Evolutionary conservation across 1,140 invertebrate species (phyloP).

Genomic region (Planococcus citri): DNA sequence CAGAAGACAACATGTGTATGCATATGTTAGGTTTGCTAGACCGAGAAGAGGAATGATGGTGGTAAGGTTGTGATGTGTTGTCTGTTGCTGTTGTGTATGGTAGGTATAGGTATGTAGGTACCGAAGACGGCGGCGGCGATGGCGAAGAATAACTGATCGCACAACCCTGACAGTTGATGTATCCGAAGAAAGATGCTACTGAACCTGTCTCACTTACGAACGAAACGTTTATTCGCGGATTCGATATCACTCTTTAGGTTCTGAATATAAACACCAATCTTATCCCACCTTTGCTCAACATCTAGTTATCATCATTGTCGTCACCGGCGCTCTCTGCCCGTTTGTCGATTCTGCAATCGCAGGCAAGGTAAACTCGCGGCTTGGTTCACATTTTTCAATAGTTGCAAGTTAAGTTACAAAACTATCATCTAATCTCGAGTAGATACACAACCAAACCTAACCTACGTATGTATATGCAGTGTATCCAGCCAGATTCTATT

Average conservation of each 20-base stretch:
- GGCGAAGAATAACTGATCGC: background rate
- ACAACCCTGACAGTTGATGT: slow-evolving; percentile 13
- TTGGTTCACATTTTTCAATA: slow-evolving; percentile 8
- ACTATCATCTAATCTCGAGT: slow-evolving; percentile 6
- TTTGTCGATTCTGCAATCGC: slow-evolving; percentile 2
- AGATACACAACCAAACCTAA: too few relatives aligned
- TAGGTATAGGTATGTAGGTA: too few relatives aligned
- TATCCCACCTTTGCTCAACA: background rate
- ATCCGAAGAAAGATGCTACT: slow-evolving; percentile 5
- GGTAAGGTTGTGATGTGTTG: background rate
- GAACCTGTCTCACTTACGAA: slow-evolving; percentile 12
- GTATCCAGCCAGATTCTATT: too few relatives aligned
- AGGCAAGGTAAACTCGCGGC: slow-evolving; percentile 1
- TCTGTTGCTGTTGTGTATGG: too few relatives aligned
- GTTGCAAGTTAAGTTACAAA: background rate
- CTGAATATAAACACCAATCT: slow-evolving; percentile 7
- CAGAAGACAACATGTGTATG: background rate
- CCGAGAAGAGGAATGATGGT: background rate
- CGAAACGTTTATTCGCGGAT: slow-evolving; percentile 13
- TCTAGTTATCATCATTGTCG: background rate
- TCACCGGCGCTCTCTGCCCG: background rate
- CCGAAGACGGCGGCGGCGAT: too few relatives aligned
- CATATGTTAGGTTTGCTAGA: background rate
- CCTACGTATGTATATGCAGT: too few relatives aligned
- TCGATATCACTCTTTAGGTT: slow-evolving; percentile 11